Evolutionary conservation across 2,113 vertebrate genomes (phyloP).

Genomic region (Chaetura pelagica): DNA sequence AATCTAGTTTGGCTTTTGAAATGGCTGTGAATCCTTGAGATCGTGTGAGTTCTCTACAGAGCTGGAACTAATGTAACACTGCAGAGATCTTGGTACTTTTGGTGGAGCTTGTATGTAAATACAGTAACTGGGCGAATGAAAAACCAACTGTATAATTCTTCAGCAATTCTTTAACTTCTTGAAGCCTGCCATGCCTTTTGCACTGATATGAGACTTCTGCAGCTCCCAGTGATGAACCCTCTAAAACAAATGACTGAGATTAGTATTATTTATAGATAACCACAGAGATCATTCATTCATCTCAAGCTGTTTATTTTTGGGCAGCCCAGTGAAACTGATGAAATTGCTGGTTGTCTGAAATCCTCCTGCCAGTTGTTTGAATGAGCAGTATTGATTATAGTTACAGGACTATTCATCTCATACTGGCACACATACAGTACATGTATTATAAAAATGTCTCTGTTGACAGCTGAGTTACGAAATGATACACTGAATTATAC

Average conservation of each 20-base stretch:
- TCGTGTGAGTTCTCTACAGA: neutral
- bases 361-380: conserved; percentile 74
- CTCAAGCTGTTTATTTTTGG: conserved; percentile 69
- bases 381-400: conserved; percentile 71
- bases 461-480: conserved; percentile 63
- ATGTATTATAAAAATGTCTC: conserved; percentile 53
- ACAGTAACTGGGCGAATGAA: neutral
- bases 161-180: neutral
- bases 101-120: neutral
- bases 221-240: neutral
- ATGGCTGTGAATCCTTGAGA: neutral
- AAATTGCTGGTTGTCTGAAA: conserved; percentile 76
- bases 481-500: conserved; percentile 61
- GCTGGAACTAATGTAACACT: neutral
- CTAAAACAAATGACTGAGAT: conserved; percentile 58
- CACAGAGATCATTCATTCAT: conserved; percentile 46
- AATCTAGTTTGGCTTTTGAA: neutral
- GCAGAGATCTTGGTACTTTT: neutral
- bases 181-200: neutral
- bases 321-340: conserved; percentile 68
- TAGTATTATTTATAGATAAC: conserved; percentile 67
- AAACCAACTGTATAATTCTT: neutral
- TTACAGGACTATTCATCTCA: conserved; percentile 68
- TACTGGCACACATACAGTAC: conserved; percentile 52
- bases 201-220: neutral